Base-by-base conservation (phyloP, 2,888 invertebrate genomes). In the Diadromus collaris region DNA sequence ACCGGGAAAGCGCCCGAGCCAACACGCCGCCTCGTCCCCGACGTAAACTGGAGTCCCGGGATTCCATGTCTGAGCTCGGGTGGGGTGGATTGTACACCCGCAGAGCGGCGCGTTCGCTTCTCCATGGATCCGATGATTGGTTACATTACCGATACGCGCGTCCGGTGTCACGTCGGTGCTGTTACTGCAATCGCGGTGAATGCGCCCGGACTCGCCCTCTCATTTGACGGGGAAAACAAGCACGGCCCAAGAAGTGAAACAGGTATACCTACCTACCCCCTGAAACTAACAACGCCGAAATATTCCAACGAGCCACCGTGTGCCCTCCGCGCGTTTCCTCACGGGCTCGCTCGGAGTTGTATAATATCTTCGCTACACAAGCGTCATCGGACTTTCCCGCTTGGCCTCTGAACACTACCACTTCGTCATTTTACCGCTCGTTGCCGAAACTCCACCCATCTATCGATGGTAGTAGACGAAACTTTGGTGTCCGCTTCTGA, bases 121-220 rank as follows among this genome's bases (percentile, higher is more conserved):
- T 63, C 76, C 79, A 70, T 80, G 80, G 75, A 77, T 77, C 82
- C 86, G 83, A 85, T 90, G 89, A 90, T 90, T 90, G 90, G 90
- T 90, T 90, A 90, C 90, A 90, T 90, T 90, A 90, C 90, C 87
- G 90, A 89, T 89, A 89, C 86, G 89, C 89, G 90, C 90, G 90
- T 90, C 86, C 85, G 88, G 85, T 86, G 89, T 89, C 90, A 89
- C 82, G 84, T 83, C 61, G 72, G 82, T 87, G 87, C 88, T 89
- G 89, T 89, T 89, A 88, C 89, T 89, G 89, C 88, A 88, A 87
- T 88, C 89, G 89, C 85, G 89, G 89, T 89, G 85, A 80, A 79
- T 80, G 60, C 71, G 46, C 58, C 61, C 63, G 41, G 32, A 10
- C 70, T 65, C 65, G 81, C 82, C 83, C 84, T 81, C 83, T 84